phyloP scores from a whole-genome alignment of 2,113 vertebrate genomes.

The Neolamprologus devosi region DNA sequence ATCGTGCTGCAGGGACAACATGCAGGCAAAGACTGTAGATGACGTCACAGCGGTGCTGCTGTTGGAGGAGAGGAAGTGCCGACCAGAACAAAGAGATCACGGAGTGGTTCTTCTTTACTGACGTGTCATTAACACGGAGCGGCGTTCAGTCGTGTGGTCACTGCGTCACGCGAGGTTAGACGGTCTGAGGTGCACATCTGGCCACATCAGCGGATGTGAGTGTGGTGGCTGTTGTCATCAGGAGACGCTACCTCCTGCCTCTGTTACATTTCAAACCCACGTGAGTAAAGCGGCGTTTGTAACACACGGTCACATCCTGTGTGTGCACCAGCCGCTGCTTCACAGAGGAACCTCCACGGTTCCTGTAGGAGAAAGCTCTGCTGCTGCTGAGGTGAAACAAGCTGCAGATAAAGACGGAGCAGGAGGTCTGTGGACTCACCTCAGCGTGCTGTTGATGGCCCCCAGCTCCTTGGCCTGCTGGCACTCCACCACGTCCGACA shows the following conservation, averaged over 20 bases:
- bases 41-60: background rate
- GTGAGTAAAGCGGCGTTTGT: background rate
- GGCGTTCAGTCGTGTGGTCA: background rate
- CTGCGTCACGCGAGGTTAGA: background rate
- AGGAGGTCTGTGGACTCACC: conserved; percentile 62
- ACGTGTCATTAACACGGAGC: background rate
- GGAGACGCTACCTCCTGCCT: background rate
- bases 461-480: conserved; percentile 89
- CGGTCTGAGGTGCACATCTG: background rate
- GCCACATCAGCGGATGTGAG: background rate
- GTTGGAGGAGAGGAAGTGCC: background rate
- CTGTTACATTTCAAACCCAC: background rate
- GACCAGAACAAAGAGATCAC: background rate
- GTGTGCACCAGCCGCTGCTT: background rate
- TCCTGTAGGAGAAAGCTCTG: background rate
- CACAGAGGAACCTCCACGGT: background rate
- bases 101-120: background rate
- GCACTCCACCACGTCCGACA: conserved; percentile 79
- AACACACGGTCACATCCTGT: background rate
- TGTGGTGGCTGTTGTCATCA: background rate
- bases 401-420: background rate
- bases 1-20: background rate
- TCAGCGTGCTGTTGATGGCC: conserved; percentile 91
- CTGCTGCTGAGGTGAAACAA: background rate
- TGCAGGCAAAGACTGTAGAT: background rate